phyloP scores from a whole-genome alignment of 2,797 vertebrate genomes.

The Chiloscyllium punctatum region DNA sequence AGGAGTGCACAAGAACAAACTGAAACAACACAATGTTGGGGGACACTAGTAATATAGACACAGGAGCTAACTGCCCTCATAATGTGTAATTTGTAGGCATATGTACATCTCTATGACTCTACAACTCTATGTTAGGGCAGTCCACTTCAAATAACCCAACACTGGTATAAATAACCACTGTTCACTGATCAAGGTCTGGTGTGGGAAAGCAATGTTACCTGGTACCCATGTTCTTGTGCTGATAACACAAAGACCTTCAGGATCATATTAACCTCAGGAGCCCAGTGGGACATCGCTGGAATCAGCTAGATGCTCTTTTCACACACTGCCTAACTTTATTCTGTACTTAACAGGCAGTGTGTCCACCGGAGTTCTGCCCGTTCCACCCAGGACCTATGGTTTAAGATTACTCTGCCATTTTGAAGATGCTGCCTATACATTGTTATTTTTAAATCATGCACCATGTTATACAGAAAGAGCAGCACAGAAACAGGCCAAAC shows the following conservation, averaged over 20 bases:
- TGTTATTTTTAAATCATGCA: not conserved
- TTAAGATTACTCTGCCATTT: not conserved
- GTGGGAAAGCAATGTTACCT: not conserved
- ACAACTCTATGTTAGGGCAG: too few species aligned
- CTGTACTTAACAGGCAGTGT: not conserved
- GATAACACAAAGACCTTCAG: not conserved
- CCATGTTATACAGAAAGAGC: not conserved
- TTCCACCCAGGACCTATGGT: not conserved
- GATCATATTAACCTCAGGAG: not conserved
- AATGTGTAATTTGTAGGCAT: too few species aligned
- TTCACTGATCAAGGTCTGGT: not conserved
- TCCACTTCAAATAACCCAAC: not conserved
- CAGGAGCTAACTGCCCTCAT: not conserved
- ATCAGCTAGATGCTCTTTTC: not conserved
- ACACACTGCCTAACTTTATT: not conserved
- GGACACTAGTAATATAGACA: not conserved
- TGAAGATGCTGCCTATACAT: not conserved
- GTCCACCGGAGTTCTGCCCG: not conserved
- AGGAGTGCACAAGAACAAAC: not conserved
- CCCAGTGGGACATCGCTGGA: not conserved
- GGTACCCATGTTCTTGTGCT: not conserved
- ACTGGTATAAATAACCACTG: not conserved
- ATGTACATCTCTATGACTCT: not conserved
- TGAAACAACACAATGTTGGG: not conserved
- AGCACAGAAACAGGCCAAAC: not conserved